Evolutionary conservation across 1,140 invertebrate species (phyloP).

Genomic region (Drosophila kikkawai): DNA sequence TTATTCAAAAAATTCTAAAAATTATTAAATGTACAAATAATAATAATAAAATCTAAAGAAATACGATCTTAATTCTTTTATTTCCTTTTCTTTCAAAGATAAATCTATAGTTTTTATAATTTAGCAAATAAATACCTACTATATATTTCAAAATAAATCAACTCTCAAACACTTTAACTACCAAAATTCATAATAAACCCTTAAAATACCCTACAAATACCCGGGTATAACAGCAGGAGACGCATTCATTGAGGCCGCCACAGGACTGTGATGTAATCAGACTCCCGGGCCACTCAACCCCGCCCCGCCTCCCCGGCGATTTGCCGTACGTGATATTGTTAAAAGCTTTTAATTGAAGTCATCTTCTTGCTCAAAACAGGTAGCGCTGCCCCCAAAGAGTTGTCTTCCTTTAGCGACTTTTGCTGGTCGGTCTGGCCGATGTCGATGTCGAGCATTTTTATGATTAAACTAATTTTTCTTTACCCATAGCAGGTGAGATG

Average conservation of each 20-base stretch:
- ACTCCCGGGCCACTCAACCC: background rate
- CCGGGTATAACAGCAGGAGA: conserved; percentile 4
- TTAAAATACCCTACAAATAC: conserved; percentile 7
- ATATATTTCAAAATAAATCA: no score
- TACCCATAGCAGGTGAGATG: conserved; percentile 81
- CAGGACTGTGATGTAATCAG: conserved; percentile 78
- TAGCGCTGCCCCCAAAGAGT: conserved; percentile 73
- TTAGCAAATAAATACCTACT: no score
- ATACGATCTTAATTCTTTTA: no score
- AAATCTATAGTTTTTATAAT: no score
- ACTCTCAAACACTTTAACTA: no score
- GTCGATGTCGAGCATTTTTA: conserved; percentile 82
- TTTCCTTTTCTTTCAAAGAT: no score
- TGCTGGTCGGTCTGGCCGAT: conserved; percentile 18
- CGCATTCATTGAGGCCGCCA: conserved; percentile 59
- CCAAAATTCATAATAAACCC: background rate
- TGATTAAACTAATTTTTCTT: conserved; percentile 85
- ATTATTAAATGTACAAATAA: background rate
- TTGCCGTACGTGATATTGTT: conserved; percentile 84
- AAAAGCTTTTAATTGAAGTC: conserved; percentile 85
- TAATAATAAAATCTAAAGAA: background rate
- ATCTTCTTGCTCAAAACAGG: conserved; percentile 83
- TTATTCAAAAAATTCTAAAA: background rate
- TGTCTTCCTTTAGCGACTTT: conserved; percentile 20
- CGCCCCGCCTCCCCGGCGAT: conserved; percentile 45